These are phyloP conservation scores for Ormyrus thymus DNA, from an alignment of 2,888 invertebrate genomes.

Conservation along the genomic window DNA sequence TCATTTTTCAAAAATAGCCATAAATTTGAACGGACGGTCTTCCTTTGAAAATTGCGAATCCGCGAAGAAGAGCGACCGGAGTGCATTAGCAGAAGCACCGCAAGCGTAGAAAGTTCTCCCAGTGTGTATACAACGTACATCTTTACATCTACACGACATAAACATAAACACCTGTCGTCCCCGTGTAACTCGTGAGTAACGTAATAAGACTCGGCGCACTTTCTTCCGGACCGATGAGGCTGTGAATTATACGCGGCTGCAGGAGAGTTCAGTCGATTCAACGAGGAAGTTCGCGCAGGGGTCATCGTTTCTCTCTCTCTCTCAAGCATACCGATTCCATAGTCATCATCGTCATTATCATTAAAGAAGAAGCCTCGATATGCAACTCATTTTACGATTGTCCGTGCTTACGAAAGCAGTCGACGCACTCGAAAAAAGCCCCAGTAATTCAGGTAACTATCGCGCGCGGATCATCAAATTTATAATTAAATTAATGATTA, in stretches of 20 bases:
- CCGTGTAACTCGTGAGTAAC: constrained; percentile 41
- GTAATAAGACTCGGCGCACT: constrained; percentile 31
- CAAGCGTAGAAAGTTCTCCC: constrained; percentile 50
- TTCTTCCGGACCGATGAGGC: constrained; percentile 42
- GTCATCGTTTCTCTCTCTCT: constrained; percentile 2
- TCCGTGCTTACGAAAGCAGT: not conserved
- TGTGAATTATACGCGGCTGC: constrained; percentile 20
- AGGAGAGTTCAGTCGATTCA: not conserved
- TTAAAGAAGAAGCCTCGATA: not conserved
- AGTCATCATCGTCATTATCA: constrained; percentile 5
- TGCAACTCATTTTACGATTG: too few species aligned
- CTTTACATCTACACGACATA: constrained; percentile 29
- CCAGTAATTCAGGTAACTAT: too few species aligned
- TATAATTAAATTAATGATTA: too few species aligned
- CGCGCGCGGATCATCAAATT: too few species aligned
- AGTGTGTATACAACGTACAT: not conserved
- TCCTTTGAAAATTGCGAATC: constrained; percentile 1
- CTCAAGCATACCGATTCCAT: not conserved
- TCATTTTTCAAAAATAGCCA: constrained; percentile 1
- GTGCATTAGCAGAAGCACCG: constrained; percentile 34
- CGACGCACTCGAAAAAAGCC: too few species aligned
- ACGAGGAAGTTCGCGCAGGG: constrained; percentile 24
- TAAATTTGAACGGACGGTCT: not conserved
- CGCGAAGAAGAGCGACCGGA: constrained; percentile 16
- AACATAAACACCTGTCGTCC: constrained; percentile 51